Evolutionary conservation across 2,113 vertebrate genomes (phyloP).

Genomic region (western clawed frog (Xenopus tropicalis)): DNA sequence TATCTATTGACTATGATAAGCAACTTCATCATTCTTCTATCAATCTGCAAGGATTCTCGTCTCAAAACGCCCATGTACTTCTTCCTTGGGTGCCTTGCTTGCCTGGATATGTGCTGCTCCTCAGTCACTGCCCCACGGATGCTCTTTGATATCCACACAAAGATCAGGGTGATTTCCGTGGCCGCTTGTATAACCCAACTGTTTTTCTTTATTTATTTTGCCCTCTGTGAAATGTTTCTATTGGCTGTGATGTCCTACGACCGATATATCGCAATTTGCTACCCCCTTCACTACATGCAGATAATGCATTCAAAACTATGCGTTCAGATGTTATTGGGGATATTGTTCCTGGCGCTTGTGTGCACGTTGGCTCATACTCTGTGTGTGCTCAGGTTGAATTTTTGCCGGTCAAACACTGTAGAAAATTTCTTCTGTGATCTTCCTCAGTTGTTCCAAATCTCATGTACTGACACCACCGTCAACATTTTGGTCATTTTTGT

Average conservation of each 20-base stretch:
- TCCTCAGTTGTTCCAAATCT: slow-evolving; percentile 32
- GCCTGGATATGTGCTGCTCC: slow-evolving; percentile 44
- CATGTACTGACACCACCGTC: slow-evolving; percentile 42
- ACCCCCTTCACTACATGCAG: no score
- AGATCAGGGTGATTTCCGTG: slow-evolving; percentile 25
- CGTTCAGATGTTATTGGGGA: no score
- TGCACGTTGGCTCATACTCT: no score
- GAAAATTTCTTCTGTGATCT: slow-evolving; percentile 50
- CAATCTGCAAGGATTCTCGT: slow-evolving; percentile 9
- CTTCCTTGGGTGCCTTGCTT: slow-evolving; percentile 46
- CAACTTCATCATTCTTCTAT: no score
- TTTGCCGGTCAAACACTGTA: no score
- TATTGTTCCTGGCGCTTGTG: no score
- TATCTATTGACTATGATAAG: no score
- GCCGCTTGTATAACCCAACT: slow-evolving; percentile 43
- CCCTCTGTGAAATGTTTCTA: neutral
- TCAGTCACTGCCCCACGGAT: slow-evolving; percentile 46
- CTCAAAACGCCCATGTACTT: slow-evolving; percentile 51
- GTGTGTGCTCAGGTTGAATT: no score
- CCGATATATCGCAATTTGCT: no score
- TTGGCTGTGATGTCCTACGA: neutral
- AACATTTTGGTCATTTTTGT: slow-evolving; percentile 4
- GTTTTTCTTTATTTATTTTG: slow-evolving; percentile 45
- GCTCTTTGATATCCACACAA: slow-evolving; percentile 37
- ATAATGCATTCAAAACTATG: no score